Base-by-base conservation (phyloP, 2,888 invertebrate genomes). In the Nomada ruficornis region DNA sequence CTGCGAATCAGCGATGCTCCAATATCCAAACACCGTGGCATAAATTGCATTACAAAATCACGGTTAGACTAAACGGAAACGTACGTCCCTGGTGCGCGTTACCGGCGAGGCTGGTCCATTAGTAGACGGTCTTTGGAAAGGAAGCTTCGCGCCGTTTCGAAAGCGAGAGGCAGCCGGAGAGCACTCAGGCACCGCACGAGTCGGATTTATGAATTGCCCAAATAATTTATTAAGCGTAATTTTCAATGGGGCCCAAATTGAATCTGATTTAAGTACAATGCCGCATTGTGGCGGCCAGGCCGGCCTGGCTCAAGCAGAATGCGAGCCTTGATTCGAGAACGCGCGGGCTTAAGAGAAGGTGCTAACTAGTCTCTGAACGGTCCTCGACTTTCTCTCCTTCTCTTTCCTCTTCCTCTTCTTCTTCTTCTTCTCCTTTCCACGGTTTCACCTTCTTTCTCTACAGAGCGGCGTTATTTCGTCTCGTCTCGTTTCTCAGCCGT, bases 211-310 rank as follows among this genome's bases (percentile, higher is more conserved):
- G 93, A 94, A 94, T 94, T 93, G 92, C 92, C 93, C 90, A 93
- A 93, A 94, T 93, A 93, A 93, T 94, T 93, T 94, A 94, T 94
- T 93, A 93, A 93, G 92, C 92, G 92, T 94, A 94, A 94, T 94
- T 93, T 93, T 93, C 93, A 93, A 94, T 93, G 93, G 93, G 93
- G 80, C 90, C 93, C 93, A 94, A 94, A 94, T 94, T 94, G 93
- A 94, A 94, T 94, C 93, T 94, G 94, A 94, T 94, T 94, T 93
- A 94, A 94, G 92, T 91, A 94, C 93, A 94, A 94, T 93, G 90
- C 90, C 75, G 88, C 89, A 93, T 93, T 94, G 93, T 93, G 90
- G 77, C 72, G 77, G 83, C 44, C 70, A 71, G 80, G 84, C 57
- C 87, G 78, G 85, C 77, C 82, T 75, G 88, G 79, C 80, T 79